Conservation (phyloP, 2,888 invertebrate species). For the Thereva unica region DNA sequence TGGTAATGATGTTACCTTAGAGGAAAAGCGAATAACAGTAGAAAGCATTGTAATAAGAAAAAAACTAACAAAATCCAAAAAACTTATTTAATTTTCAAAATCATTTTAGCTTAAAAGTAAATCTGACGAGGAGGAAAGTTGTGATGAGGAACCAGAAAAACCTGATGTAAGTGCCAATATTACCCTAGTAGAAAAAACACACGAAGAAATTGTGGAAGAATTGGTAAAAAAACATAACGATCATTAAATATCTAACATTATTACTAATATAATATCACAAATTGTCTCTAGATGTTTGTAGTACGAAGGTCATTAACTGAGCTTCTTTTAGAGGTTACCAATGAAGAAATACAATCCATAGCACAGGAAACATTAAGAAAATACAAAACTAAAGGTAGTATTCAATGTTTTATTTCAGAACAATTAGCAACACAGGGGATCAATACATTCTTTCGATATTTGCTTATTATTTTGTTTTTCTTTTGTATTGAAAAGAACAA, state of each 20-base stretch:
- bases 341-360: slow-evolving; percentile 81
- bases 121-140: slow-evolving; percentile 48
- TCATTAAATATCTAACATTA: slow-evolving; percentile 4
- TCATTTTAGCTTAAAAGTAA: slow-evolving; percentile 39
- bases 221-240: slow-evolving; percentile 61
- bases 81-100: background rate
- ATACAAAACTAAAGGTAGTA: slow-evolving; percentile 80
- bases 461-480: slow-evolving; percentile 13
- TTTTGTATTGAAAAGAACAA: slow-evolving; percentile 18
- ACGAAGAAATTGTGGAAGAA: slow-evolving; percentile 70
- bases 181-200: slow-evolving; percentile 57
- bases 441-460: slow-evolving; percentile 4
- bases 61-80: background rate
- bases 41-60: background rate
- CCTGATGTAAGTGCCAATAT: slow-evolving; percentile 42
- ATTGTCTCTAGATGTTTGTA: slow-evolving; percentile 72
- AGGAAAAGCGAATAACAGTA: background rate
- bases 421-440: slow-evolving; percentile 17
- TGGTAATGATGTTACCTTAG: background rate
- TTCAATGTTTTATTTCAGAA: slow-evolving; percentile 46
- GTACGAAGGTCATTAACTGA: slow-evolving; percentile 89
- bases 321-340: slow-evolving; percentile 91
- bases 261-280: slow-evolving; percentile 3
- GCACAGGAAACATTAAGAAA: slow-evolving; percentile 85
- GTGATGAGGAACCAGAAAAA: slow-evolving; percentile 45